Evolutionary conservation across 2,888 invertebrate genomes (phyloP).

Genomic region (Syrista parreyssii): DNA sequence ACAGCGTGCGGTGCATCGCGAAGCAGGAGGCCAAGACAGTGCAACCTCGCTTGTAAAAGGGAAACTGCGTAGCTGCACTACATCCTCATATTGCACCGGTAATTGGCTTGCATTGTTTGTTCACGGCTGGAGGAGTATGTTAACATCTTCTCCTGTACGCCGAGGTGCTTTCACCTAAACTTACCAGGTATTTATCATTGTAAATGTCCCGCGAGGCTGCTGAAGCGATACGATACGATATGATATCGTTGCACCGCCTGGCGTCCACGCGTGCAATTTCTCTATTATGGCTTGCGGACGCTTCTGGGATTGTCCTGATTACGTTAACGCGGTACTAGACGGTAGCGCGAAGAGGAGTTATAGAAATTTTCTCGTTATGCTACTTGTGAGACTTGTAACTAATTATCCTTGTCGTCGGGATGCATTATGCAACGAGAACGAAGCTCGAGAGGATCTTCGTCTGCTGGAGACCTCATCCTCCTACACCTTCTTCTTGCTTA

Average conservation of each 20-base stretch:
- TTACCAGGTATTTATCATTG: constrained; percentile 21
- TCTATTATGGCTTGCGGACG: neutral
- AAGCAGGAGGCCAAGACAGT: constrained; percentile 2
- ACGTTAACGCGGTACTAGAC: neutral
- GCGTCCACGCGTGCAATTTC: neutral
- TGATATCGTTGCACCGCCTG: neutral
- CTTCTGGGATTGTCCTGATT: neutral
- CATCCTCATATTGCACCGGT: constrained; percentile 43
- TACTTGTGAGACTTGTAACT: neutral
- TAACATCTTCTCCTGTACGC: constrained; percentile 13
- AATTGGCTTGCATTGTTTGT: constrained; percentile 49
- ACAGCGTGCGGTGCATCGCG: constrained; percentile 3
- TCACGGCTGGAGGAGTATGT: constrained; percentile 30
- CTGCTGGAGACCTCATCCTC: neutral
- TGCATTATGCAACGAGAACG: neutral
- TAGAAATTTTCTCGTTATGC: neutral
- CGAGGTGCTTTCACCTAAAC: constrained; percentile 44
- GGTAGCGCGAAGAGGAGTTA: neutral
- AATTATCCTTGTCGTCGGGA: neutral
- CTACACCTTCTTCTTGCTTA: neutral
- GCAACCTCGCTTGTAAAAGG: constrained; percentile 15
- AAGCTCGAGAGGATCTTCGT: neutral
- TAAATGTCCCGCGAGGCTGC: constrained; percentile 12
- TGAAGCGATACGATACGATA: neutral
- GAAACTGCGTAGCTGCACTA: constrained; percentile 24